A percentile compares a stretch with the other conserved stretches of the same genome.
phyloP scores from a whole-genome alignment of 2,797 vertebrate species.

The Vespertilio murinus region DNA sequence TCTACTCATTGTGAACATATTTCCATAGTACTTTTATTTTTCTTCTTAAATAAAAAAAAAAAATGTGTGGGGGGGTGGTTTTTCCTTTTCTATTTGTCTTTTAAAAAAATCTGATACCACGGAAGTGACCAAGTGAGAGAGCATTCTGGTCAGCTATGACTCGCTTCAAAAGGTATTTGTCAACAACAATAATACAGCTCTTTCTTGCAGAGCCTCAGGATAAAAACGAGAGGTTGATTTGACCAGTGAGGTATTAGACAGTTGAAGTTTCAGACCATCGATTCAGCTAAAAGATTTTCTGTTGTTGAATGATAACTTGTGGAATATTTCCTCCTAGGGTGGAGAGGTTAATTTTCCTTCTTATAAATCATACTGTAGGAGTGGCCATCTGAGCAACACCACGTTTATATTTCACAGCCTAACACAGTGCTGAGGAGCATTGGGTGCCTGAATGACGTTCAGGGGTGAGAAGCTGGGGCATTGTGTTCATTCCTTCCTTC shows the following conservation, averaged over 20 bases:
- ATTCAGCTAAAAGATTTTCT: background rate
- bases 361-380: background rate
- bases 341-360: constrained; percentile 25
- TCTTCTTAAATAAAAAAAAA: background rate
- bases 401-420: background rate
- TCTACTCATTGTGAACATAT: background rate
- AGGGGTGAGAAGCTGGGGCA: background rate
- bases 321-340: constrained; percentile 1
- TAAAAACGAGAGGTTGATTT: background rate
- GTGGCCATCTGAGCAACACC: background rate
- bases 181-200: background rate
- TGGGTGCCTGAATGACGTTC: background rate
- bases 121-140: background rate
- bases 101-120: background rate
- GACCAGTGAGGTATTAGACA: background rate
- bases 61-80: background rate
- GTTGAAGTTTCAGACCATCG: background rate
- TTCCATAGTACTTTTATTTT: background rate
- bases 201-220: background rate
- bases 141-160: background rate
- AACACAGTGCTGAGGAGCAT: background rate
- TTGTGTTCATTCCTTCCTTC: background rate
- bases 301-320: background rate
- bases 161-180: background rate
- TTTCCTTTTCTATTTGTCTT: background rate